Base-by-base conservation (phyloP, 2,888 invertebrate genomes). In the Xiphydria camelus region DNA sequence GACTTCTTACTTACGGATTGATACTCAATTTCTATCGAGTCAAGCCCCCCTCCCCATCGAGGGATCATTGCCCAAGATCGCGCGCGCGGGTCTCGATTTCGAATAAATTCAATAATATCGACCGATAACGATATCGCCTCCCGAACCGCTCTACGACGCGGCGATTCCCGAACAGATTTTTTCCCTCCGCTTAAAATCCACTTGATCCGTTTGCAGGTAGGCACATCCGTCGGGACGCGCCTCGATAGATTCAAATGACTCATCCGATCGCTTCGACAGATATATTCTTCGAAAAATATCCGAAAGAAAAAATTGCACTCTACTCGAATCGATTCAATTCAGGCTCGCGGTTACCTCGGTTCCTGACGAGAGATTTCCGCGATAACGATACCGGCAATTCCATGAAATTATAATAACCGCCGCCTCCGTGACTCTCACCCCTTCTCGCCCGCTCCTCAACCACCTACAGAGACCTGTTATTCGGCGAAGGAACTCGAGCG, bases 21-120 rank as follows among this genome's bases (percentile, higher is more conserved):
- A 74, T 73, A 73, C 70, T 70, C 74, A 72, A 73, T 73, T 73
- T 64, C 69, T 62, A 66, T 64, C 67, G 68, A 66, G 66, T 73
- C 73, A 71, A 69, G 66, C 61, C 56, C 53, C 61, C 59, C 66
- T 67, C n/a, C 25, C 61, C 59, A 66, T 67, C 60, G 63, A 63
- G 58, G 65, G 62, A 66, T 68, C 69, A 64, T 64, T 60, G 64
- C 59, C 51, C 57, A 51, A 57, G 63, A 66, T 66, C 60, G 61
- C 56, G 34, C 14, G 20, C 45, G 35, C 43, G 36, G 45, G 42
- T 45, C 44, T 50, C 45, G 40, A 49, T 50, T 51, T 53, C 41
- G 36, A 39, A 46, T 50, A 46, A 50, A 53, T 49, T 54, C 45
- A 46, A 53, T 51, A 45, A 47, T 41, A 47, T 37, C 32, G 22